Base-by-base conservation (phyloP, 2,797 vertebrate genomes). In the Notamacropus eugenii region DNA sequence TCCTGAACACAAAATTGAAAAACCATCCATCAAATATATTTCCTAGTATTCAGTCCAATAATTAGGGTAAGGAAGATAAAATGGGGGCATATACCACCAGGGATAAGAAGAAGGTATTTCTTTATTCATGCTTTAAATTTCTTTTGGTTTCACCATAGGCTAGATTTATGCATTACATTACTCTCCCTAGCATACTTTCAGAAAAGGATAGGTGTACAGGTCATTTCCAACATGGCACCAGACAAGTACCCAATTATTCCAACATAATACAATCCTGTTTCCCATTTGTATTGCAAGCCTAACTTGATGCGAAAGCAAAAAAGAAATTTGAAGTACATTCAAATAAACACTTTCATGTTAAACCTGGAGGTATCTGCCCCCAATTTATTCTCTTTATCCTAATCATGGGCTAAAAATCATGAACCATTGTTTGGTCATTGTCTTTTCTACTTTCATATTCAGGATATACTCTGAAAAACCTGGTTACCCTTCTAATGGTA, bases 1-100 rank as follows among this genome's bases (percentile, higher is more conserved):
- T 54, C 82, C 95, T 94, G 91, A n/a, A 54, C 91, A 95, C 74
- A 87, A 87, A 46, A 46, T 46, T 87, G 74, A 87, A 87, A 87
- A 87, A 22, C 3, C 31, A 4, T 3, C 27, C 8, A 46, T 87
- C 22, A 87, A 50, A 87, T 5, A 27, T 46, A 27, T 87, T 46
- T 46, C 1, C 40, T 46, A 24, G 46, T 87, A 27, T 46, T 87
- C 6, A 74, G n/a, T 8, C 9, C 40, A 87, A 50, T 46, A 3
- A 46, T 46, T 46, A 82, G n/a, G 67, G 4, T 82, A 50, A 87
- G 40, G n/a, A 87, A 22, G 67, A 82, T 82, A 46, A 46, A 46
- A 46, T 87, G 22, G n/a, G 74, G 40, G 40, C 22, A 50, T 46
- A 10, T 46, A 87, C 9, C 40, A 82, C 40, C 74, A 87, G 74